phyloP scores from a whole-genome alignment of 1,140 invertebrate genomes.

The Lepidurus apus region DNA sequence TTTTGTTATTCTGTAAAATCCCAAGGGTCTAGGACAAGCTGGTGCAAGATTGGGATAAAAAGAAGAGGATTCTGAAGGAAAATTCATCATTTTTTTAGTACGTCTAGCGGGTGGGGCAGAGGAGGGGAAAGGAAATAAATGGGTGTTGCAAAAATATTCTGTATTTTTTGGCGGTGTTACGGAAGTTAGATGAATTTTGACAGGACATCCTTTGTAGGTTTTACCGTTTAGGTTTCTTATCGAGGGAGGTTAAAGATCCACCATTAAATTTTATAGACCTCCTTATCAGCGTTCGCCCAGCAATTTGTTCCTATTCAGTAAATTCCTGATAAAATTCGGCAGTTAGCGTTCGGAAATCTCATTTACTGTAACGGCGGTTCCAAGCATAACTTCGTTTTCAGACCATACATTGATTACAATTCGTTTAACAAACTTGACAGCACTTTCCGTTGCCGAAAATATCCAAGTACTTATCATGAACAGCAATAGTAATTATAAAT shows the following conservation, averaged over 20 bases:
- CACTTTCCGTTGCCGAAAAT: no score
- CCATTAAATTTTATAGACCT: not conserved
- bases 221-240: slow-evolving; percentile 1
- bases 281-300: slow-evolving; percentile 5
- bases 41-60: not conserved
- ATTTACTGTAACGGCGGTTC: no score
- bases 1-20: not conserved
- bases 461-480: no score
- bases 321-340: not conserved
- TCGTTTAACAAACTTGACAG: no score
- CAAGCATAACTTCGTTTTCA: no score
- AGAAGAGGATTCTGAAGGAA: not conserved
- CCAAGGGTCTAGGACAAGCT: not conserved
- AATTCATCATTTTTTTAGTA: not conserved
- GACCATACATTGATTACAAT: no score
- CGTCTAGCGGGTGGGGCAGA: not conserved
- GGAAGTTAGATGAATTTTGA: not conserved
- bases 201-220: not conserved
- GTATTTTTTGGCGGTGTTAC: not conserved
- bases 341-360: not conserved
- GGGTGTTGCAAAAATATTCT: not conserved
- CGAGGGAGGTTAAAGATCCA: not conserved
- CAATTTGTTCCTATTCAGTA: not conserved
- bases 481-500: no score
- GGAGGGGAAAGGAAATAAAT: not conserved